Conservation (phyloP, 2,888 invertebrate species). For the Julus scandinavius region DNA sequence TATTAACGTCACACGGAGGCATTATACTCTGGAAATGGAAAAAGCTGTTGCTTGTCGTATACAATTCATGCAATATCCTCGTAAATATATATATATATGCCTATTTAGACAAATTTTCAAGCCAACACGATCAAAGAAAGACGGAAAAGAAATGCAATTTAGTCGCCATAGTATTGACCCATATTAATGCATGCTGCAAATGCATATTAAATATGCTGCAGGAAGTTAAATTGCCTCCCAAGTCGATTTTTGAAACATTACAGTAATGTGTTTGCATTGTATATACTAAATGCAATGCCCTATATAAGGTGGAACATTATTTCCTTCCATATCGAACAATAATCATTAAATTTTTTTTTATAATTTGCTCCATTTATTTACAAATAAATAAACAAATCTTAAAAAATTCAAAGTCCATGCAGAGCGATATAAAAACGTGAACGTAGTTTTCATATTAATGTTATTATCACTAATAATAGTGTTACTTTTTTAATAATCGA, state of each 20-base stretch:
- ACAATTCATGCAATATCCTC: constrained; percentile 27
- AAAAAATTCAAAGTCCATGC: no score
- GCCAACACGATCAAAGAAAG: constrained; percentile 4
- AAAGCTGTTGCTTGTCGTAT: constrained; percentile 25
- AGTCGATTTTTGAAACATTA: neutral
- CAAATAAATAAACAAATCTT: no score
- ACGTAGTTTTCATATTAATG: no score
- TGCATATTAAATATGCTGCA: neutral
- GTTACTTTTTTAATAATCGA: no score
- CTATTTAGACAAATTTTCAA: neutral
- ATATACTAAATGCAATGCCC: no score
- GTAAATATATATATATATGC: neutral
- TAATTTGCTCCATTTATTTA: no score
- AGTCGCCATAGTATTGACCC: neutral
- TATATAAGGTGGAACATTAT: no score
- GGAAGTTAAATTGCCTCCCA: neutral
- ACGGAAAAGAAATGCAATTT: constrained; percentile 7
- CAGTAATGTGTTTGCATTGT: neutral
- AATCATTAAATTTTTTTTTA: no score
- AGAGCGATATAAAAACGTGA: no score
- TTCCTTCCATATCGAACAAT: no score
- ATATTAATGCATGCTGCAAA: neutral
- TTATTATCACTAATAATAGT: no score
- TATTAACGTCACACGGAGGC: neutral
- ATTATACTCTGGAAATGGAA: constrained; percentile 9